A percentile compares a stretch with the other conserved stretches of the same genome.
These are phyloP conservation scores for Botia almorhae DNA, from an alignment of 2,797 vertebrate species.

Conservation along the genomic window DNA sequence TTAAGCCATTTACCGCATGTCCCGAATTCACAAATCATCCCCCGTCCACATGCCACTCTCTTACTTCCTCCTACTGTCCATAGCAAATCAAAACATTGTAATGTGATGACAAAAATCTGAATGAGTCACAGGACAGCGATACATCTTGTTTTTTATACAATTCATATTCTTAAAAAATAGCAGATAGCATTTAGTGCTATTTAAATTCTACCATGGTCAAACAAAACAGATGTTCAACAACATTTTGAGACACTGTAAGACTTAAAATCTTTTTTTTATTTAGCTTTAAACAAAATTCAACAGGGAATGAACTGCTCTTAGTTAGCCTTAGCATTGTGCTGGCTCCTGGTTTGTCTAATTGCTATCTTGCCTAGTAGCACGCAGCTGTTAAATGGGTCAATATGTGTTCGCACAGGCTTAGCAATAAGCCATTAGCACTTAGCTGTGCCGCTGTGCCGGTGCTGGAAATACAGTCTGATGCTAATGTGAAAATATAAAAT, in stretches of 20 bases:
- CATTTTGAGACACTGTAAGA: too few relatives aligned
- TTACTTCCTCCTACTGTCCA: constrained; percentile 28
- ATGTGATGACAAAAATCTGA: constrained; percentile 3
- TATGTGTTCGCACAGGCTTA: constrained; percentile 71
- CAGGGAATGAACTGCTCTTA: neutral
- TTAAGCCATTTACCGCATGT: constrained; percentile 51
- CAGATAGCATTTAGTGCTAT: too few relatives aligned
- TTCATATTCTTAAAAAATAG: too few relatives aligned
- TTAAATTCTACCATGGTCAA: too few relatives aligned
- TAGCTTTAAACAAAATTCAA: neutral
- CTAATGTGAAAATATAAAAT: constrained; percentile 74
- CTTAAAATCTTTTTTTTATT: too few relatives aligned
- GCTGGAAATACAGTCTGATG: constrained; percentile 71
- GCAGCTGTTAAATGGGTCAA: constrained; percentile 74
- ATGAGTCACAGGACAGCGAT: neutral
- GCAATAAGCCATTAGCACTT: constrained; percentile 78
- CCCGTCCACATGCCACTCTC: neutral
- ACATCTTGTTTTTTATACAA: too few relatives aligned
- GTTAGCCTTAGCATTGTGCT: constrained; percentile 7
- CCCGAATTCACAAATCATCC: constrained; percentile 57
- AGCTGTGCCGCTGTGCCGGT: constrained; percentile 69
- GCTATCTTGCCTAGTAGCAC: constrained; percentile 80
- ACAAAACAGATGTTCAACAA: too few relatives aligned
- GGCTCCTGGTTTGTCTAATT: constrained; percentile 64
- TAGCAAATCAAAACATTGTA: constrained; percentile 16